A percentile compares a stretch with the other conserved stretches of the same genome.
Conservation (phyloP, 2,113 vertebrate genomes). For the pig (Sus scrofa) region DNA sequence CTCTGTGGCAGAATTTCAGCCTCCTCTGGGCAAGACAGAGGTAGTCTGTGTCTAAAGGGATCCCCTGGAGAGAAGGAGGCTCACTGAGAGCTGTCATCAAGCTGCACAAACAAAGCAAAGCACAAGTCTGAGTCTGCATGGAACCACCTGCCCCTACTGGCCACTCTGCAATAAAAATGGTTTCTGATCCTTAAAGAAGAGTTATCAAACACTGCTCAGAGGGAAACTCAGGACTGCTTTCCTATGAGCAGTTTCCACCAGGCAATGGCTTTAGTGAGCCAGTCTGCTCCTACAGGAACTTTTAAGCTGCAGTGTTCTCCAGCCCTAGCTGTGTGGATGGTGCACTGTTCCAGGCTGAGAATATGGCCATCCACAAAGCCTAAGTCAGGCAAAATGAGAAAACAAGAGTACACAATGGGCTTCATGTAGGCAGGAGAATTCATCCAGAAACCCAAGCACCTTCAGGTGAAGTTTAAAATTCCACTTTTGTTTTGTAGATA, state of each 20-base stretch:
- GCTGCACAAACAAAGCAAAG: background rate
- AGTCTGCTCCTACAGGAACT: background rate
- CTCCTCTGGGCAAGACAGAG: background rate
- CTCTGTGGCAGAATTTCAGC: background rate
- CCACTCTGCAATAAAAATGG: background rate
- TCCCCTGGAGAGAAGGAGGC: background rate
- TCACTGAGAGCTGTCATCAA: background rate
- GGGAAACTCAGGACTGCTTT: background rate
- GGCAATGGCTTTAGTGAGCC: background rate
- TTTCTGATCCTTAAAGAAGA: background rate
- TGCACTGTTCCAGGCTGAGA: background rate
- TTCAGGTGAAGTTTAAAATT: background rate
- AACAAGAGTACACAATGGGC: background rate
- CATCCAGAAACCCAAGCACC: background rate
- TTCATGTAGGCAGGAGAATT: background rate
- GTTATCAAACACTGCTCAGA: background rate
- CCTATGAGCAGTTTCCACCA: background rate
- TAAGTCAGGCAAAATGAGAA: background rate
- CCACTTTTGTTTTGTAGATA: background rate
- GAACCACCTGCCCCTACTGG: background rate
- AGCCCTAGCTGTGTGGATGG: background rate
- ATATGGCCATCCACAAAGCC: background rate
- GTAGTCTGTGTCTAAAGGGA: too few relatives aligned
- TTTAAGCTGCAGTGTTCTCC: background rate
- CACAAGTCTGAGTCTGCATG: background rate